A percentile compares a stretch with the other conserved stretches of the same genome.
phyloP scores from a whole-genome alignment of 2,113 vertebrate genomes.

The Gulo gulo region DNA sequence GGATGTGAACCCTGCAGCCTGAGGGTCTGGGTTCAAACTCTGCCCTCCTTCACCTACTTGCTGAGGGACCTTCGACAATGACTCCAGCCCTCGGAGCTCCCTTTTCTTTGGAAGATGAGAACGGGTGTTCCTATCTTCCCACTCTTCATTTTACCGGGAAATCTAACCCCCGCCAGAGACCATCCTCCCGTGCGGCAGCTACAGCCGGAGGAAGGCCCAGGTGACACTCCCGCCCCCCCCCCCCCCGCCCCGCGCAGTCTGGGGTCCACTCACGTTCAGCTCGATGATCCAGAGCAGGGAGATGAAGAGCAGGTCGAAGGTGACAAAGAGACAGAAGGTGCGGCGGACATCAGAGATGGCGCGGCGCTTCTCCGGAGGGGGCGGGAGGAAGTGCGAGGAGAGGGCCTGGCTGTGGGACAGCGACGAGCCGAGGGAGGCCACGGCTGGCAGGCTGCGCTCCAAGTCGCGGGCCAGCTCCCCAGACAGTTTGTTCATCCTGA shows the following conservation, averaged over 20 bases:
- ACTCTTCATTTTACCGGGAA: not conserved
- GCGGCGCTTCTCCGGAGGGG: conserved; percentile 82
- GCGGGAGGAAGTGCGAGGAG: conserved; percentile 79
- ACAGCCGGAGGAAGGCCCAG: not conserved
- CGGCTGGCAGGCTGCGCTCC: conserved; percentile 91
- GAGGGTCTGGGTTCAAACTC: not conserved
- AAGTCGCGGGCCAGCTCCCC: conserved; percentile 74
- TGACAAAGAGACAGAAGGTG: conserved; percentile 99
- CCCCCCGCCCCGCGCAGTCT: not conserved
- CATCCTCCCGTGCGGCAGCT: not conserved
- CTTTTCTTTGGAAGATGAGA: not conserved
- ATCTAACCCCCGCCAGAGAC: not conserved
- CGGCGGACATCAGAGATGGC: conserved; percentile 96
- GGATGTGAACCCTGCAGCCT: too few species aligned
- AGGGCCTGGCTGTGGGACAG: conserved; percentile 87
- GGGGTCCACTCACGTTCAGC: conserved; percentile 88
- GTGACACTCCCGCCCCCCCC: rapidly evolving
- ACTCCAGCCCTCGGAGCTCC: not conserved
- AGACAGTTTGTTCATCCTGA: conserved; percentile 83
- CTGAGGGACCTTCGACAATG: not conserved
- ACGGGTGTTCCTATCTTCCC: not conserved
- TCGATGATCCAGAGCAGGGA: conserved; percentile 98
- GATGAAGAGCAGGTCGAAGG: conserved; percentile 98
- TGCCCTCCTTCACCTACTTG: not conserved
- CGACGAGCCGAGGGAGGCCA: conserved; percentile 91